Base-by-base conservation (phyloP, 2,113 vertebrate genomes). In the Oryzias melastigma region DNA sequence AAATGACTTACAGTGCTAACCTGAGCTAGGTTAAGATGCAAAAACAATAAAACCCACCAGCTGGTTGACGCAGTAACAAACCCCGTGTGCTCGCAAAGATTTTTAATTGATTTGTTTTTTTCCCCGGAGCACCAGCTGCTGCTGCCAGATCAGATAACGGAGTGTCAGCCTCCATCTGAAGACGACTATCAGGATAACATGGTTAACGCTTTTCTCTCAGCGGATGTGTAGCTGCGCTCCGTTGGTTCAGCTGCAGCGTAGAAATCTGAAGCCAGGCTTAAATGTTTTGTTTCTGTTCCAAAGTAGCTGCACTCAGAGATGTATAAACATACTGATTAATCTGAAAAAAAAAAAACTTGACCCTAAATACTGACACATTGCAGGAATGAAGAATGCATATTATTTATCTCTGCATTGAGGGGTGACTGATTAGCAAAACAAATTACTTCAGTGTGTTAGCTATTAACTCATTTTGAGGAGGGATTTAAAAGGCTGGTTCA, bases 71-170 rank as follows among this genome's bases (percentile, higher is more conserved):
- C 77, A 24, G 49, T 72, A 71, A 86, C 70, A 73, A 77, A 81
- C 69, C 82, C 77, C 67, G 66, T 58, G 66, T 27, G 52, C 76
- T 58, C 57, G 73, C 72, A 81, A 58, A 76, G 58, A 60, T 78
- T 64, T 84, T 58, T 82, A 84, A 84, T 84, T 79, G 82, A 86
- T 82, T 84, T 84, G 64, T 81, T 71, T 64, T 27, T 77, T 72
- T 71, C 76, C 65, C 35, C 7, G 44, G 63, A 65, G 47, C 76
- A 68, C 69, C 79, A 84, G 81, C 81, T 84, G 81, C 69, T 58
- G 61, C 53, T 68, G 71, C 68, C 66, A 78, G 72, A 80, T 80
- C 76, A 74, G 52, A 64, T 61, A 73, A 76, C 57, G 54, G 56
- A 73, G 76, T 59, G 62, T 65, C 77, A 70, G 64, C 55, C 60